Percentiles rank a stretch among this genome's conserved stretches.
Conservation (phyloP, 2,797 vertebrate genomes). For the Phrynocephalus forsythii region DNA sequence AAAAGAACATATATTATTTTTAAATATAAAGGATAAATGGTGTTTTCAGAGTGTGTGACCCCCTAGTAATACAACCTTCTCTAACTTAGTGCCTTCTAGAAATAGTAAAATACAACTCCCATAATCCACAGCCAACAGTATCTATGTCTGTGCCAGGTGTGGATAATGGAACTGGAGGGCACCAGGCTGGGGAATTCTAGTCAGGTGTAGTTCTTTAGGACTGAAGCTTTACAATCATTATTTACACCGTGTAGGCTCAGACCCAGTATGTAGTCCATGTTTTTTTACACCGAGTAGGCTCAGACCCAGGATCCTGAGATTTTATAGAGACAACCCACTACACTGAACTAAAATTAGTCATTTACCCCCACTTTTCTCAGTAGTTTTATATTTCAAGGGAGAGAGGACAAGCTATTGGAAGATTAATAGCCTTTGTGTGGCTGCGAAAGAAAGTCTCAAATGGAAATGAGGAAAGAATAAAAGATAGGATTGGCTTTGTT, state of each 20-base stretch:
- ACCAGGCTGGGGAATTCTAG: not conserved
- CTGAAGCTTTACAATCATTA: not conserved
- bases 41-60: no score
- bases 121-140: no score
- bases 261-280: not conserved
- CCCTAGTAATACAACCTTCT: no score
- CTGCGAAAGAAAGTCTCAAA: not conserved
- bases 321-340: not conserved
- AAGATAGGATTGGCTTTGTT: not conserved
- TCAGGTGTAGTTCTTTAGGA: not conserved
- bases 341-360: conserved; percentile 23
- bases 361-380: not conserved
- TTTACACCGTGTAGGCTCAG: not conserved
- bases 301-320: not conserved
- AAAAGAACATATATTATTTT: no score
- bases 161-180: not conserved
- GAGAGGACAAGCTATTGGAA: not conserved
- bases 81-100: no score
- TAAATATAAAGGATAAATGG: no score
- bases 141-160: no score
- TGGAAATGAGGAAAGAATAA: conserved; percentile 25
- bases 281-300: not conserved
- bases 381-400: not conserved
- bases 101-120: no score
- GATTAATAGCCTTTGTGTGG: conserved; percentile 23